These are phyloP conservation scores for Sprattus sprattus DNA, from an alignment of 2,113 vertebrate genomes.

Conservation along the genomic window DNA sequence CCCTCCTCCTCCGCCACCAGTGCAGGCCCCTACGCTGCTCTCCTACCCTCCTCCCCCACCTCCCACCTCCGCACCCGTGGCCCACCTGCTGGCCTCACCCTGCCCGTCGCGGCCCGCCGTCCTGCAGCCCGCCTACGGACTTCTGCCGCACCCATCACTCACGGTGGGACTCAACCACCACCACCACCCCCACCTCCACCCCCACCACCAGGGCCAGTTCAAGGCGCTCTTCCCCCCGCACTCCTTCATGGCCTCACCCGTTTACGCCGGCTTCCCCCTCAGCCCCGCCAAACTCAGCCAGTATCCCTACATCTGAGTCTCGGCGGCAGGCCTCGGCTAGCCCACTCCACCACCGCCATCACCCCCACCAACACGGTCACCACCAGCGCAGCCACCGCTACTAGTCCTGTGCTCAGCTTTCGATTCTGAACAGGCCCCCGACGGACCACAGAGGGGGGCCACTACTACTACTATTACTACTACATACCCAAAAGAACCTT, in stretches of 20 bases:
- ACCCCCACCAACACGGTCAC: neutral
- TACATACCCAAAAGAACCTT: slow-evolving; percentile 14
- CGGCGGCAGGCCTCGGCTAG: neutral
- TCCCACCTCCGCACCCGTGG: slow-evolving; percentile 71
- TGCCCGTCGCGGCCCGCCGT: slow-evolving; percentile 75
- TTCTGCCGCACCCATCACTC: slow-evolving; percentile 74
- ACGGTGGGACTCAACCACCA: slow-evolving; percentile 87
- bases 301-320: slow-evolving; percentile 92
- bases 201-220: slow-evolving; percentile 73
- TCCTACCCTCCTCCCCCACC: slow-evolving; percentile 76
- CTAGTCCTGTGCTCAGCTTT: neutral
- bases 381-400: neutral
- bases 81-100: slow-evolving; percentile 83
- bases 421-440: neutral
- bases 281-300: slow-evolving; percentile 94
- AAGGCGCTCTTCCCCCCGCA: slow-evolving; percentile 84
- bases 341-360: slow-evolving; percentile 10
- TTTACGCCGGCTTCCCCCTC: slow-evolving; percentile 89
- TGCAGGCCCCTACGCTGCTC: slow-evolving; percentile 73
- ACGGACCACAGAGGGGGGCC: neutral
- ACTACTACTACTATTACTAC: neutral
- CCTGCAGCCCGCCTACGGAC: slow-evolving; percentile 82
- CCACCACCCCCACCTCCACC: slow-evolving; percentile 71
- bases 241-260: slow-evolving; percentile 88
- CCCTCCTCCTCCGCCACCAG: slow-evolving; percentile 70